Conservation (phyloP, 1,140 invertebrate genomes). For the Conus betulinus region DNA sequence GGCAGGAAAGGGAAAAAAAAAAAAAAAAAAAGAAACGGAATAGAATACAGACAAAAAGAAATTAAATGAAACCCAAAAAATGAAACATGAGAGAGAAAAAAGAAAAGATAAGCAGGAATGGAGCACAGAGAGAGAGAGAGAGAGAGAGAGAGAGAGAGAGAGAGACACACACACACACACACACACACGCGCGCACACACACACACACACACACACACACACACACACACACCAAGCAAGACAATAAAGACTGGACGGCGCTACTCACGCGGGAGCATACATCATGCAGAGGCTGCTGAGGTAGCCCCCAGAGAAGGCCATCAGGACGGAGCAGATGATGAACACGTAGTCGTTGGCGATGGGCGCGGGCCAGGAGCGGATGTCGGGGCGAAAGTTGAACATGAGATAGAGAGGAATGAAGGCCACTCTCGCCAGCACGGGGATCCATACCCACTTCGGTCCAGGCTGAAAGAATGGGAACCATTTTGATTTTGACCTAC, state of each 20-base stretch:
- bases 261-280: conserved; percentile 92
- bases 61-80: background rate
- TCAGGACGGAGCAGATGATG: conserved; percentile 83
- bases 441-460: conserved; percentile 86
- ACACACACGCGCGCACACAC: too few relatives aligned
- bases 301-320: conserved; percentile 94
- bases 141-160: background rate
- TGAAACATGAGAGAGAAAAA: background rate
- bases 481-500: too few relatives aligned
- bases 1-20: too few relatives aligned
- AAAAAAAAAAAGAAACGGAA: too few relatives aligned
- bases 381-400: conserved; percentile 89
- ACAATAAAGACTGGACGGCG: too few relatives aligned
- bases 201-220: too few relatives aligned
- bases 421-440: conserved; percentile 87
- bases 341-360: conserved; percentile 91
- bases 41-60: background rate
- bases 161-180: background rate
- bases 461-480: conserved; percentile 81
- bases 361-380: conserved; percentile 81
- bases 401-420: conserved; percentile 94
- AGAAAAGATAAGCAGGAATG: too few relatives aligned
- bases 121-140: too few relatives aligned
- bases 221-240: too few relatives aligned
- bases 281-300: conserved; percentile 96